Conservation (phyloP, 2,113 vertebrate genomes). For the Misgurnus mizolepis region DNA sequence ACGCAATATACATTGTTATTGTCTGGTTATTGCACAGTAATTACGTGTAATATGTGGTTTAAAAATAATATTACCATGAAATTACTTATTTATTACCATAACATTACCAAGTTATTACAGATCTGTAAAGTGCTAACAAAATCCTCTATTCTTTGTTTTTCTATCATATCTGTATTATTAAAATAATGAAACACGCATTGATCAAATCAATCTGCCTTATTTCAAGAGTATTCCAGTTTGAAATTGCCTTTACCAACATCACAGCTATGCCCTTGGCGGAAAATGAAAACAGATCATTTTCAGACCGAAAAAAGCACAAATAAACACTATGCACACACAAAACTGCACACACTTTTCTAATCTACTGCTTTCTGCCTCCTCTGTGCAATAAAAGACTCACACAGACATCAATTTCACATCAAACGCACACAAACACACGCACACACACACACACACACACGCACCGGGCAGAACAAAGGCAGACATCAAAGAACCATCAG, state of each 20-base stretch:
- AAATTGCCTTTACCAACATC: slow-evolving; percentile 21
- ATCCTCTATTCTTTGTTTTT: too few species aligned
- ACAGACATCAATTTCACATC: slow-evolving; percentile 20
- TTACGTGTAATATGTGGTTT: too few species aligned
- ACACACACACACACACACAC: slow-evolving; percentile 24
- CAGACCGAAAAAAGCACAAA: neutral
- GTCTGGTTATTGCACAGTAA: too few species aligned
- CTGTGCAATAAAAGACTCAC: slow-evolving; percentile 15
- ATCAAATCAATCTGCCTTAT: slow-evolving; percentile 27
- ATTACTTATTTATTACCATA: too few species aligned
- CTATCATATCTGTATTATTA: too few species aligned
- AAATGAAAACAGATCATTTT: slow-evolving; percentile 38
- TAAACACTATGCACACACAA: neutral
- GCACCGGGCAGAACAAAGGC: slow-evolving; percentile 32
- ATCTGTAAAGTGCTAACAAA: too few species aligned
- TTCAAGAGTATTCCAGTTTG: slow-evolving; percentile 9
- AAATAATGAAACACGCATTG: neutral
- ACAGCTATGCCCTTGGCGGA: slow-evolving; percentile 15
- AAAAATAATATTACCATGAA: too few species aligned
- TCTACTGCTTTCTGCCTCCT: slow-evolving; percentile 27
- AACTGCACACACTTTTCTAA: slow-evolving; percentile 16
- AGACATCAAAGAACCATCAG: slow-evolving; percentile 36
- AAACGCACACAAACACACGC: slow-evolving; percentile 17
- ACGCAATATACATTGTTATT: too few species aligned
- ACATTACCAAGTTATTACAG: too few species aligned